Base-by-base conservation (phyloP, 1,140 invertebrate species). In the Neodiprion pinetum region DNA sequence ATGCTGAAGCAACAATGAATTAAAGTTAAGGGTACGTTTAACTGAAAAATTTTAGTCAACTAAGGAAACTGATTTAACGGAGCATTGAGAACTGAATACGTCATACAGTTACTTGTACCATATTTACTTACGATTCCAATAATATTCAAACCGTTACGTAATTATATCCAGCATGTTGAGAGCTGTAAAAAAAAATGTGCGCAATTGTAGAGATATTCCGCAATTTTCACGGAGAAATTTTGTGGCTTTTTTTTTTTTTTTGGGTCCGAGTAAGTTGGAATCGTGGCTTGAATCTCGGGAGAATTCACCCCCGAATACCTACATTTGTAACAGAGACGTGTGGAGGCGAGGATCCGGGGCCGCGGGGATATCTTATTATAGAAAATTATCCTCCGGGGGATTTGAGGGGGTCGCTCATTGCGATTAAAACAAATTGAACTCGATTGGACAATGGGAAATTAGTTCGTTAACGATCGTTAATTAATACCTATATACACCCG, bases 371-470 rank as follows among this genome's bases (percentile, higher is more conserved):
- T 61, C 9, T 61, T 61, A 61, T 61, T 61, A 61, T 17, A 4
- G 53, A 61, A 61, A 61, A 61, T 61, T 17, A 61, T 61, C 53
- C 53, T 17, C 53, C 9, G 11, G n/a, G 53, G 53, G 4, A 7
- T 61, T 17, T 12, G n/a, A 12, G 53, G n/a, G 50, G 53, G 53
- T 9, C 11, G 11, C 53, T 5, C 28, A 40, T 61, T 17, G n/a
- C 53, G 53, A 14, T 61, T 61, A 61, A 61, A 61, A 61, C 53
- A 61, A 61, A 61, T 61, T 61, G 53, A 12, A 61, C 53, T 61
- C 53, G n/a, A 12, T n/a, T 12, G 11, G 53, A 61, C 0, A 61
- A 61, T 61, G n/a, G n/a, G 53, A 61, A 61, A 61, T 61, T 61
- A 61, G 53, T n/a, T 40, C 28, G 28, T 40, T 40, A 40, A 40